A percentile compares a stretch with the other conserved stretches of the same genome.
Evolutionary conservation across 2,797 vertebrate genomes (phyloP).

Genomic region (Enteromius unitaeniatus): DNA sequence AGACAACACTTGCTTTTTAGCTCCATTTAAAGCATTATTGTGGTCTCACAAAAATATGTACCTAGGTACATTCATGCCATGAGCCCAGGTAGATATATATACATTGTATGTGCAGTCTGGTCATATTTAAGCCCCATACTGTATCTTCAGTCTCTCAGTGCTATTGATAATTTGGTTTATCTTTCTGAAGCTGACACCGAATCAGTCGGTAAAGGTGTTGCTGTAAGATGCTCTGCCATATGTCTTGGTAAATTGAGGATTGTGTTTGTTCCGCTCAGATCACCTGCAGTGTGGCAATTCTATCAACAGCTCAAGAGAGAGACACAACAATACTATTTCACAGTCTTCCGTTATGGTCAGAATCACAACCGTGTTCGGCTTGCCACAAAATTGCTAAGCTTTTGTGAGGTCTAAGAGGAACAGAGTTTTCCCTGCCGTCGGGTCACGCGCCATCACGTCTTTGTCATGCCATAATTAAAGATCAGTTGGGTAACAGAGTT

Average conservation of each 20-base stretch:
- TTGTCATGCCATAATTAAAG: slow-evolving; percentile 47
- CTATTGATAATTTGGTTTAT: slow-evolving; percentile 11
- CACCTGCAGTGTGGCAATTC: slow-evolving; percentile 52
- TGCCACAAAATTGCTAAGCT: slow-evolving; percentile 50
- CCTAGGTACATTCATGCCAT: too few relatives aligned
- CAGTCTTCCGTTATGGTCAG: slow-evolving; percentile 45
- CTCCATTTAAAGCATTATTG: not conserved
- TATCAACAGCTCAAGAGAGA: slow-evolving; percentile 53
- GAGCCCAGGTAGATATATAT: too few relatives aligned
- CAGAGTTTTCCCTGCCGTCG: slow-evolving; percentile 31
- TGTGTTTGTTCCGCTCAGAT: slow-evolving; percentile 43
- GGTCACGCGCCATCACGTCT: slow-evolving; percentile 40
- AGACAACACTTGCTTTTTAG: not conserved
- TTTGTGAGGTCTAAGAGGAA: slow-evolving; percentile 40
- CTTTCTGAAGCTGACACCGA: not conserved
- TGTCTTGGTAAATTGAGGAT: slow-evolving; percentile 24
- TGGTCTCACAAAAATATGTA: too few relatives aligned
- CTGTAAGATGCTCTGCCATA: not conserved
- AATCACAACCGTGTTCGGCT: slow-evolving; percentile 22
- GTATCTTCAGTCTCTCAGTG: not conserved
- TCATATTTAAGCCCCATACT: not conserved
- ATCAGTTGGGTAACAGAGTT: slow-evolving; percentile 16
- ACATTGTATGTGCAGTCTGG: not conserved
- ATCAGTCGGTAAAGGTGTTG: not conserved
- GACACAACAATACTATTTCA: slow-evolving; percentile 50